Base-by-base conservation (phyloP, 2,888 invertebrate species). In the Dysmachus trigonus region DNA sequence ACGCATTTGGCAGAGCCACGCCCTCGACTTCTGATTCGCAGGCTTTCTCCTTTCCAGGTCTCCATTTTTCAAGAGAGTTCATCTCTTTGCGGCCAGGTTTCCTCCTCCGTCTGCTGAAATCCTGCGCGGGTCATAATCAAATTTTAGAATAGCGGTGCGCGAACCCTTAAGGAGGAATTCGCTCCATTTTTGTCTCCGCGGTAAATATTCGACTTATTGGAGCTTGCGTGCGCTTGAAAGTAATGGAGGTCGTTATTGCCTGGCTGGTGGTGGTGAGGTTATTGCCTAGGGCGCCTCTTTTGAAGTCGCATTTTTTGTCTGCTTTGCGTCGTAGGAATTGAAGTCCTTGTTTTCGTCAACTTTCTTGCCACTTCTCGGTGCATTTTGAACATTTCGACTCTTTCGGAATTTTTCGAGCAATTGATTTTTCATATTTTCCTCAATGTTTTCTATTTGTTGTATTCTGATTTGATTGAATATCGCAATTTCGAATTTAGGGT, bases 11-110 rank as follows among this genome's bases (percentile, higher is more conserved):
- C 87, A 47, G 13, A 87, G 88, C 91, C 89, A 90, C 92, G 82
- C 89, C 90, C 88, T 87, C 87, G 31, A 72, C 13, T 8, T 86
- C 41, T 87, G 89, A 92, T 91, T 92, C 91, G 91, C 85, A 85
- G 89, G 86, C 79, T 88, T 90, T 90, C 90, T 90, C 89, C 89
- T 85, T 85, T 31, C 8, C 22, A 38, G 38, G 83, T 72, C 83
- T 72, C 83, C 83, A 83, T 83, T 83, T 83, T 83, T 83, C 22
- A 83, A 83, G 83, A 83, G 83, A 83, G 35, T 5, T 1, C n/a
- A 15, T n/a, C 72, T 6, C 27, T 6, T 31, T 47, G 47, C n/a
- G 38, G 41, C 5, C n/a, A 47, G 41, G 18, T 4, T 53, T 81
- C 31, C n/a, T 81, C 31, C n/a, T 33, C 30, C 41, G 81, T 13